Percentiles rank a stretch among this genome's conserved stretches.
Evolutionary conservation across 2,888 invertebrate species (phyloP).

Genomic region (Drosophila buzzatii): DNA sequence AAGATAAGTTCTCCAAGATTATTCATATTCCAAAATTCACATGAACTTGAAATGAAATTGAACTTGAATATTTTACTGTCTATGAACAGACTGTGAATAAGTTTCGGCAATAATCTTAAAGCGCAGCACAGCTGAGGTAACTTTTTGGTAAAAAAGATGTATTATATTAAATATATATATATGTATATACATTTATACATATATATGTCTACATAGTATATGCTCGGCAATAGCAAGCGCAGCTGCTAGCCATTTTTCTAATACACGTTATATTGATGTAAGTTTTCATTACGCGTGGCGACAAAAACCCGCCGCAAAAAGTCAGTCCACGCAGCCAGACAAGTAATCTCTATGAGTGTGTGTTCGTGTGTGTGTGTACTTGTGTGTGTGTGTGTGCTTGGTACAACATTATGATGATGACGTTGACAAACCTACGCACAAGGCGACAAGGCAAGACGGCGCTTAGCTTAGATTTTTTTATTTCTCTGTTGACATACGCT

Average conservation of each 20-base stretch:
- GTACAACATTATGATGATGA: slow-evolving; percentile 68
- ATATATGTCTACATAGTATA: slow-evolving; percentile 1
- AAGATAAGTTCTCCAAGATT: neutral
- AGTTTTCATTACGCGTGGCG: slow-evolving; percentile 75
- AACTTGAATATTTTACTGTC: slow-evolving; percentile 1
- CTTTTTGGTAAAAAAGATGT: neutral
- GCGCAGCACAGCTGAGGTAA: slow-evolving; percentile 33
- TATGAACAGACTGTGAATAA: slow-evolving; percentile 14
- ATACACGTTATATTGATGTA: slow-evolving; percentile 72
- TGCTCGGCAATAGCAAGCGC: slow-evolving; percentile 38
- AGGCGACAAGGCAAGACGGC: slow-evolving; percentile 40
- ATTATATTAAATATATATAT: slow-evolving; percentile 6
- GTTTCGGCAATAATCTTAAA: slow-evolving; percentile 23
- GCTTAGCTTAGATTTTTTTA: slow-evolving; percentile 63
- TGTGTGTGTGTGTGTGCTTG: slow-evolving; percentile 18
- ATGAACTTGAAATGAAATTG: slow-evolving; percentile 1
- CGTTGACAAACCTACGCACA: slow-evolving; percentile 77
- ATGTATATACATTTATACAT: neutral
- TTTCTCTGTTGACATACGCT: slow-evolving; percentile 9
- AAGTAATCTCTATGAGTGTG: slow-evolving; percentile 11
- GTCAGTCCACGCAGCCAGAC: slow-evolving; percentile 30
- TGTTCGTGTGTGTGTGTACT: slow-evolving; percentile 15
- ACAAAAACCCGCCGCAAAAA: slow-evolving; percentile 31
- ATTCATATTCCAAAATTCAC: neutral
- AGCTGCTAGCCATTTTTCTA: slow-evolving; percentile 71